A percentile compares a stretch with the other conserved stretches of the same genome.
These are phyloP conservation scores for Cantharis rustica DNA, from an alignment of 2,888 invertebrate genomes.

Conservation along the genomic window DNA sequence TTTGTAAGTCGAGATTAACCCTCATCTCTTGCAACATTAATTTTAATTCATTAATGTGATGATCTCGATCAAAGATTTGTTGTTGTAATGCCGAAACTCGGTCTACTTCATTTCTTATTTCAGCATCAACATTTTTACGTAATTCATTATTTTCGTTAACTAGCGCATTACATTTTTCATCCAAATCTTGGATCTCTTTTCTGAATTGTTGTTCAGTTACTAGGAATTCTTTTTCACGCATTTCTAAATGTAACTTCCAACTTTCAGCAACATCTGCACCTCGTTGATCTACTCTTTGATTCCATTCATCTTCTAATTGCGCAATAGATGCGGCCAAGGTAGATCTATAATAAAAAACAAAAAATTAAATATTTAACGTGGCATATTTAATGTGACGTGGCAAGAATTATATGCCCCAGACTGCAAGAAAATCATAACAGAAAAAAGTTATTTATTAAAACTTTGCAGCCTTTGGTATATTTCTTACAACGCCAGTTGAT, in stretches of 20 bases:
- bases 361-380: no score
- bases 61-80: constrained; percentile 48
- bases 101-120: constrained; percentile 53
- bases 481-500: no score
- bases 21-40: constrained; percentile 43
- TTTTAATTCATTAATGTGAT: constrained; percentile 46
- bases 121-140: constrained; percentile 52
- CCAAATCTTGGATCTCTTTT: constrained; percentile 59
- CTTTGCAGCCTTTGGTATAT: no score
- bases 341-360: neutral
- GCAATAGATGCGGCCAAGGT: constrained; percentile 34
- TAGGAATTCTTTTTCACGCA: constrained; percentile 66
- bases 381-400: no score
- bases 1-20: constrained; percentile 37
- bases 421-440: no score
- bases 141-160: constrained; percentile 54
- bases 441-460: no score
- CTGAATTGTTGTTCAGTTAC: constrained; percentile 59
- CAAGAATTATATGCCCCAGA: no score
- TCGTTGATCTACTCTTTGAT: constrained; percentile 66
- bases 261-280: constrained; percentile 71
- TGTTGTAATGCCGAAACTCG: constrained; percentile 50
- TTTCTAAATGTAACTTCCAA: constrained; percentile 71
- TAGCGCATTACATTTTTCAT: constrained; percentile 52
- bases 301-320: constrained; percentile 53